Conservation (phyloP, 2,888 invertebrate species). For the Hypomecis punctinalis region DNA sequence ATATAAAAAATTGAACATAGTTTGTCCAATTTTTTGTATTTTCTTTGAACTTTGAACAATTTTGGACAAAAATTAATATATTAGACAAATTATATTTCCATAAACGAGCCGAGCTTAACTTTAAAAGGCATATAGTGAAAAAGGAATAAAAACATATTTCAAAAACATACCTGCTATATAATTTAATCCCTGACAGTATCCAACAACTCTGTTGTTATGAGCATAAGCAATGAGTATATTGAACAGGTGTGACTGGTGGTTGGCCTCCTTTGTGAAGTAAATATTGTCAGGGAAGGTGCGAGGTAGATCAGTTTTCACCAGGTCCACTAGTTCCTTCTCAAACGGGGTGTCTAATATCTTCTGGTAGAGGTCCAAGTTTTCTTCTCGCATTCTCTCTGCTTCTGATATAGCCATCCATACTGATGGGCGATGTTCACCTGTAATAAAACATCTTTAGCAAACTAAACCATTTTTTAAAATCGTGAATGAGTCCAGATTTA, state of each 20-base stretch:
- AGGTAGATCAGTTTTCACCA: slow-evolving; percentile 95
- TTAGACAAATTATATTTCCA: too few species aligned
- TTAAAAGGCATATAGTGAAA: neutral
- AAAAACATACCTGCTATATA: slow-evolving; percentile 90
- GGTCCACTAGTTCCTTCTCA: slow-evolving; percentile 90
- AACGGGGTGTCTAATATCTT: slow-evolving; percentile 88
- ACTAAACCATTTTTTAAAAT: neutral
- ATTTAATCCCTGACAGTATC: slow-evolving; percentile 98
- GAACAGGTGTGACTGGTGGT: slow-evolving; percentile 90
- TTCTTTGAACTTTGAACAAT: too few species aligned
- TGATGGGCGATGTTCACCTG: slow-evolving; percentile 86
- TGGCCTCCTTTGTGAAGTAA: slow-evolving; percentile 91
- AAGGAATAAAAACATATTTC: slow-evolving; percentile 5
- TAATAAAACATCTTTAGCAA: slow-evolving; percentile 27
- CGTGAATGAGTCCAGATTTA: too few species aligned
- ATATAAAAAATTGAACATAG: too few species aligned
- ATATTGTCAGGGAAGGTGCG: slow-evolving; percentile 98
- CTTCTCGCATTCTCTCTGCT: slow-evolving; percentile 88
- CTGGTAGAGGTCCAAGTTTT: slow-evolving; percentile 87
- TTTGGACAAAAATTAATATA: too few species aligned
- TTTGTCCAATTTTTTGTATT: too few species aligned
- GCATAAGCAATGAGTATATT: slow-evolving; percentile 95
- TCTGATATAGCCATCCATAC: slow-evolving; percentile 96
- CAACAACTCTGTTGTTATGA: slow-evolving; percentile 93
- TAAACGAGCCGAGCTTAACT: too few species aligned